Percentiles rank a stretch among this genome's conserved stretches.
phyloP scores from a whole-genome alignment of 1,140 invertebrate genomes.

The Penaeus japonicus region DNA sequence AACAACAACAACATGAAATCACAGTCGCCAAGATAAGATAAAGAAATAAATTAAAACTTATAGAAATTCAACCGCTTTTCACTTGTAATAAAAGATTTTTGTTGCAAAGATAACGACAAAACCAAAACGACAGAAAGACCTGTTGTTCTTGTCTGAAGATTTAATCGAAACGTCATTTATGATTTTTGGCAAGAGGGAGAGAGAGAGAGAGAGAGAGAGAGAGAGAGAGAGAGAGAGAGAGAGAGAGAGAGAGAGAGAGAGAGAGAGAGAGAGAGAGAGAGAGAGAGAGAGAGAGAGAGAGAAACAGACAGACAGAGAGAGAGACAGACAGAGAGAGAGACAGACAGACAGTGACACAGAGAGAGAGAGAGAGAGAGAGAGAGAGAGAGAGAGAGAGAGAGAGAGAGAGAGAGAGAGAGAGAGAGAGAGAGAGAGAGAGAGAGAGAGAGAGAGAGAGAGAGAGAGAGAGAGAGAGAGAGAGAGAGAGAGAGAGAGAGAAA shows the following conservation, averaged over 20 bases:
- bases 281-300: background rate
- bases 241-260: constrained; percentile 27
- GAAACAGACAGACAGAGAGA: background rate
- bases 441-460: background rate
- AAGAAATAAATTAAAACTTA: too few species aligned
- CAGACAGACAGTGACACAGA: background rate
- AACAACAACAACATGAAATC: too few species aligned
- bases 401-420: background rate
- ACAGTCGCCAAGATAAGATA: too few species aligned
- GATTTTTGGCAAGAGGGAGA: background rate
- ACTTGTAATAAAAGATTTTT: too few species aligned
- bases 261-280: background rate
- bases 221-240: constrained; percentile 21
- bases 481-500: background rate
- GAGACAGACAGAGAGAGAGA: background rate
- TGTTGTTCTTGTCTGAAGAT: too few species aligned
- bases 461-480: background rate
- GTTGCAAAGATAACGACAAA: too few species aligned
- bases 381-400: constrained; percentile 18
- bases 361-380: background rate
- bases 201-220: background rate
- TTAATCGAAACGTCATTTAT: background rate
- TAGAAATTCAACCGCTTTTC: too few species aligned
- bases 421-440: background rate
- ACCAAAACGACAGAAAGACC: background rate